phyloP scores from a whole-genome alignment of 1,140 invertebrate genomes.

The Gerris buenoi region DNA sequence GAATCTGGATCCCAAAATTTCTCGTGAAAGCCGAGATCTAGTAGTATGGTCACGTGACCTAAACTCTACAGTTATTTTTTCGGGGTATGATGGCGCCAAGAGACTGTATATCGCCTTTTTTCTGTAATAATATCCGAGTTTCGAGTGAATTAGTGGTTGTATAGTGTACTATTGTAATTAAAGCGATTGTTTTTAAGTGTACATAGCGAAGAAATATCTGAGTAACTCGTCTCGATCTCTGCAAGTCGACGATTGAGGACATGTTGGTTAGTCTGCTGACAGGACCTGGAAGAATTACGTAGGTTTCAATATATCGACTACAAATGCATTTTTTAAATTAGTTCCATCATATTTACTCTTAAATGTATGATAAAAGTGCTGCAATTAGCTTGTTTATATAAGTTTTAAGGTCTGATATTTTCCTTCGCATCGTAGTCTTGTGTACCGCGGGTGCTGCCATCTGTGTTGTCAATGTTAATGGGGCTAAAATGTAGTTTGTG shows the following conservation, averaged over 20 bases:
- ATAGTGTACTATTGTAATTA: constrained; percentile 8
- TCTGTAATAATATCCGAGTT: constrained; percentile 31
- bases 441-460: constrained; percentile 34
- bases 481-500: constrained; percentile 25
- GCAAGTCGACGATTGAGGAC: constrained; percentile 34
- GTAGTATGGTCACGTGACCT: constrained; percentile 35
- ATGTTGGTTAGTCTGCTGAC: constrained; percentile 37
- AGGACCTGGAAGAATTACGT: constrained; percentile 8
- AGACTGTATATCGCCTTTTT: constrained; percentile 33
- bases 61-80: constrained; percentile 36
- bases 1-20: constrained; percentile 22
- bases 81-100: constrained; percentile 42
- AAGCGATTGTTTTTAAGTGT: constrained; percentile 9
- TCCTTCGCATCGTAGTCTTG: not conserved
- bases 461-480: constrained; percentile 54
- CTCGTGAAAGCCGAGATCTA: constrained; percentile 23
- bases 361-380: no score
- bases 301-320: constrained; percentile 2
- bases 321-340: no score
- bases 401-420: no score
- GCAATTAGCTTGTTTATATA: no score
- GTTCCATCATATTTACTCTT: no score
- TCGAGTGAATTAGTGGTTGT: constrained; percentile 15
- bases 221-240: not conserved
- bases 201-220: constrained; percentile 7